Conservation (phyloP, 2,797 vertebrate species). For the Hippocampus kuda region DNA sequence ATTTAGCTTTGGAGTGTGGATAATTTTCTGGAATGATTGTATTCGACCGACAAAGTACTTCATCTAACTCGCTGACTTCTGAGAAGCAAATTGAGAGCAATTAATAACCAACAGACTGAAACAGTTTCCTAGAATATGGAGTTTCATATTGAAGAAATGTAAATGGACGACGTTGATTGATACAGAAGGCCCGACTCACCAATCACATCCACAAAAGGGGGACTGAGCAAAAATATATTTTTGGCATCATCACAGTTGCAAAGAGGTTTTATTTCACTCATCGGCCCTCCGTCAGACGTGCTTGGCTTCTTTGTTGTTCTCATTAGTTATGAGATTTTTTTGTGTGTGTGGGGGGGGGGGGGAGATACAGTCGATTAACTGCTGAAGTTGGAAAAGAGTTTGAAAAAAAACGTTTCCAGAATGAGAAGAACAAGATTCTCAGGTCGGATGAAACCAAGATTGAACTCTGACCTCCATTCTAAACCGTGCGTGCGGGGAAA, state of each 20-base stretch:
- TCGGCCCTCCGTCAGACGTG: too few relatives aligned
- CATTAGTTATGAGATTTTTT: neutral
- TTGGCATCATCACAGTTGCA: too few relatives aligned
- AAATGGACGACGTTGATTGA: neutral
- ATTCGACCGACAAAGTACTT: neutral
- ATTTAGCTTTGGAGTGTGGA: neutral
- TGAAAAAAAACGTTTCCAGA: neutral
- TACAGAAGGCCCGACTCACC: too few relatives aligned
- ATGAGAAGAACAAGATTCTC: neutral
- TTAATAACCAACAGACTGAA: neutral
- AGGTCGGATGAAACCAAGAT: constrained; percentile 1
- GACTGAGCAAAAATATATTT: too few relatives aligned
- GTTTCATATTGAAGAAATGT: neutral
- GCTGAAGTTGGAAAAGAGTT: neutral
- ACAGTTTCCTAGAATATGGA: neutral
- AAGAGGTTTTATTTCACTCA: too few relatives aligned
- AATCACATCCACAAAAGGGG: too few relatives aligned
- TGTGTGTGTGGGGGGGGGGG: too few relatives aligned
- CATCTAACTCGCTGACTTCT: neutral
- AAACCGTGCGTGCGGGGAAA: neutral
- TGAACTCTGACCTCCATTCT: constrained; percentile 1
- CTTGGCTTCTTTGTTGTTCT: neutral
- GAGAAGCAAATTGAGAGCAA: neutral
- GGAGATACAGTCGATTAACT: neutral
- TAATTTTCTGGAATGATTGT: neutral